Percentiles rank a stretch among this genome's conserved stretches.
phyloP scores from a whole-genome alignment of 1,140 invertebrate genomes.

The Temnothorax longispinosus region DNA sequence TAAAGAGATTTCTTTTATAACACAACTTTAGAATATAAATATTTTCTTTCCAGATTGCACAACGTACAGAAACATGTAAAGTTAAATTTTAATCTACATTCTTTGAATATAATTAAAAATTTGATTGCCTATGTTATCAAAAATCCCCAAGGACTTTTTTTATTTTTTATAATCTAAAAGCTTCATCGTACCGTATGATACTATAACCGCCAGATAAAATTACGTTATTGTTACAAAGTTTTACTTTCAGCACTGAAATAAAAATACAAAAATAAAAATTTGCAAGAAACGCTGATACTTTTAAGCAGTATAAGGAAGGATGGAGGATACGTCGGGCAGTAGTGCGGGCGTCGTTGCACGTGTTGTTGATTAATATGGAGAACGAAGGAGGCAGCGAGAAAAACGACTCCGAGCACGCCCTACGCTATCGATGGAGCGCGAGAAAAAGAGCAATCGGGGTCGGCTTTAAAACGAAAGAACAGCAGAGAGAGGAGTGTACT shows the following conservation, averaged over 20 bases:
- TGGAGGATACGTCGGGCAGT: neutral
- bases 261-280: neutral
- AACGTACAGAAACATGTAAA: neutral
- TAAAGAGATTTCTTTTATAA: neutral
- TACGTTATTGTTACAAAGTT: neutral
- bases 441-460: conserved; percentile 47
- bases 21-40: neutral
- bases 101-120: neutral
- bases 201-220: neutral
- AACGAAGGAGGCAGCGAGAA: conserved; percentile 34
- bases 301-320: neutral
- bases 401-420: conserved; percentile 12
- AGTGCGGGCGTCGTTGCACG: conserved; percentile 6
- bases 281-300: neutral
- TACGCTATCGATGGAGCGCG: conserved; percentile 42
- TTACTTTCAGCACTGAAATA: neutral
- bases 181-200: neutral
- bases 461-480: conserved; percentile 46
- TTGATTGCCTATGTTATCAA: neutral
- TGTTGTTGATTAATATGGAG: conserved; percentile 58
- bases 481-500: neutral
- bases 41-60: neutral
- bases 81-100: neutral
- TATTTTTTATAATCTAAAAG: neutral
- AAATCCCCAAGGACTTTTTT: neutral